Conservation (phyloP, 2,888 invertebrate genomes). For the Sphaerophoria taeniata region DNA sequence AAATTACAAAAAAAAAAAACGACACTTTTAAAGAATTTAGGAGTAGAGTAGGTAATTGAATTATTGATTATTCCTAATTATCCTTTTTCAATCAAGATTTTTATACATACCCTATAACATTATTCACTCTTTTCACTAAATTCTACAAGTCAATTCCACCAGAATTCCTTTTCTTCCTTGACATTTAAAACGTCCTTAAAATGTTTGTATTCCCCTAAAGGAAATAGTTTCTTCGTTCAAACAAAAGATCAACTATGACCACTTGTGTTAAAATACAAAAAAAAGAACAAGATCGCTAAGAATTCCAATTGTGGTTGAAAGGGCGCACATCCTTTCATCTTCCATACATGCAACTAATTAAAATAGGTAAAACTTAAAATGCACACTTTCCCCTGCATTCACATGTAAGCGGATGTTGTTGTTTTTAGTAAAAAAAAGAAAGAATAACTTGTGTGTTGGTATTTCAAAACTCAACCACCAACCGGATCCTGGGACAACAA, state of each 20-base stretch:
- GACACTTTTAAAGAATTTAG: no score
- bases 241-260: constrained; percentile 48
- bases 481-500: not conserved
- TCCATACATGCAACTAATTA: constrained; percentile 19
- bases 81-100: no score
- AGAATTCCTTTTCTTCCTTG: no score
- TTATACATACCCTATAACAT: no score
- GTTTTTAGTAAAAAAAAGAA: not conserved
- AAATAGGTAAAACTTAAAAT: constrained; percentile 37
- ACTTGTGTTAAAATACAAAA: constrained; percentile 35
- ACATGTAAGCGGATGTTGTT: not conserved
- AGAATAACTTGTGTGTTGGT: constrained; percentile 6
- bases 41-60: no score
- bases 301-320: constrained; percentile 14
- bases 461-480: constrained; percentile 8
- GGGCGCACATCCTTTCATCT: not conserved
- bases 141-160: no score
- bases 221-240: constrained; percentile 31
- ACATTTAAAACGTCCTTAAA: not conserved
- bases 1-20: no score
- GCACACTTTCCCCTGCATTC: constrained; percentile 1
- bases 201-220: constrained; percentile 36
- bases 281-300: not conserved
- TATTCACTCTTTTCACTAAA: no score
- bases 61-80: no score